phyloP scores from a whole-genome alignment of 1,140 invertebrate species.

The Idris sp. region DNA sequence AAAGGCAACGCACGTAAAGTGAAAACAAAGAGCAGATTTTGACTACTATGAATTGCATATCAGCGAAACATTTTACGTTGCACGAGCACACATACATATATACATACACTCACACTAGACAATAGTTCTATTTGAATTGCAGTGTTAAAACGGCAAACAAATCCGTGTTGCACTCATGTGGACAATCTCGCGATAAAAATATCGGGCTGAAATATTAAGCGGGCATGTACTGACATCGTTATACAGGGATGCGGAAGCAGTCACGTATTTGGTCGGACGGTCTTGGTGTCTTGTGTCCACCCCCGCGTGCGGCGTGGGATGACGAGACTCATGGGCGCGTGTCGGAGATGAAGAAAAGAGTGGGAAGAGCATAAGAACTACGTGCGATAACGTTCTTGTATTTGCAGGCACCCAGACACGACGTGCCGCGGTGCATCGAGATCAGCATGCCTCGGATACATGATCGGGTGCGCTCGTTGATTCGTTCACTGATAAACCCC shows the following conservation, averaged over 20 bases:
- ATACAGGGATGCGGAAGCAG: too few relatives aligned
- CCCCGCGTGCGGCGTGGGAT: conserved; percentile 62
- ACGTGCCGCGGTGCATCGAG: conserved; percentile 59
- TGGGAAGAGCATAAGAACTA: conserved; percentile 42
- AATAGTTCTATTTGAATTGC: conserved; percentile 52
- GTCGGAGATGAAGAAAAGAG: conserved; percentile 64
- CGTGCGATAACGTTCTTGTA: conserved; percentile 69
- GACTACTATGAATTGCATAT: conserved; percentile 15
- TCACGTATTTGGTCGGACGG: too few relatives aligned
- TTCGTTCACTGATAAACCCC: conserved; percentile 60
- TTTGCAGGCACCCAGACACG: conserved; percentile 60
- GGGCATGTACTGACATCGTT: conserved; percentile 23
- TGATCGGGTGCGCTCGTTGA: conserved; percentile 54
- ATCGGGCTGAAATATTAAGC: conserved; percentile 36
- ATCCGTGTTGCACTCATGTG: conserved; percentile 18
- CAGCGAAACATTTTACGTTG: conserved; percentile 42
- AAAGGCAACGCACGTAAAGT: conserved; percentile 12
- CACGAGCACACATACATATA: too few relatives aligned
- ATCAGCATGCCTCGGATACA: conserved; percentile 31
- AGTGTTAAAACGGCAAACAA: conserved; percentile 47
- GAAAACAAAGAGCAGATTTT: conserved; percentile 26
- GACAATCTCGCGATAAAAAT: conserved; percentile 36
- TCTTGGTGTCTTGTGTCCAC: conserved; percentile 37
- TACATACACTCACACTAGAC: too few relatives aligned
- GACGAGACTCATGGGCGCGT: conserved; percentile 64